Evolutionary conservation across 1,140 invertebrate genomes (phyloP).

Genomic region (Pseudachorutes palmiensis): DNA sequence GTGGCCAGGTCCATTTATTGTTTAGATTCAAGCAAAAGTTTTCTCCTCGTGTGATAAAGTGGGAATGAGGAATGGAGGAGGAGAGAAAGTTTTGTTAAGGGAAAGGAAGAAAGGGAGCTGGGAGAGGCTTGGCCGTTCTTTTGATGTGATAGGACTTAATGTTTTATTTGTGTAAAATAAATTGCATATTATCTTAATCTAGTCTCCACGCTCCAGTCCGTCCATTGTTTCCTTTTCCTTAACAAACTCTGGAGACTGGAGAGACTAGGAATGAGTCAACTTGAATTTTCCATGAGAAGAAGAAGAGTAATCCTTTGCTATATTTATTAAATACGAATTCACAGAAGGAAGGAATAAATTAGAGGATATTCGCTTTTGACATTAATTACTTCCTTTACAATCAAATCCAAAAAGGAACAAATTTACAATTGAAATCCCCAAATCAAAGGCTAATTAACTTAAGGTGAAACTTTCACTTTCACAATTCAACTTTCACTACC

Average conservation of each 20-base stretch:
- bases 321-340: neutral
- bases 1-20: too few species aligned
- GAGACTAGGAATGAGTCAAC: neutral
- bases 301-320: too few species aligned
- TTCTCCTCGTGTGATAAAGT: neutral
- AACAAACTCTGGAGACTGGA: neutral
- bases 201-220: slow-evolving; percentile 4
- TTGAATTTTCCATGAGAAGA: neutral
- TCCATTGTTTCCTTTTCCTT: slow-evolving; percentile 13
- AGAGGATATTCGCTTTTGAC: slow-evolving; percentile 14
- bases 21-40: neutral
- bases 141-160: slow-evolving; percentile 2
- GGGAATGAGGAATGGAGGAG: neutral
- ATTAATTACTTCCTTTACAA: slow-evolving; percentile 17
- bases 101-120: too few species aligned
- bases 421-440: too few species aligned
- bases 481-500: too few species aligned
- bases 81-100: neutral
- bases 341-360: slow-evolving; percentile 15
- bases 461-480: too few species aligned
- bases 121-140: neutral
- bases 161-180: slow-evolving; percentile 16
- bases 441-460: too few species aligned
- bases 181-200: slow-evolving; percentile 12
- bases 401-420: neutral